Evolutionary conservation across 2,113 vertebrate species (phyloP), one percentile per base, ranked within the genome.

Genomic region (Ptychochromis oligacanthus): DNA sequence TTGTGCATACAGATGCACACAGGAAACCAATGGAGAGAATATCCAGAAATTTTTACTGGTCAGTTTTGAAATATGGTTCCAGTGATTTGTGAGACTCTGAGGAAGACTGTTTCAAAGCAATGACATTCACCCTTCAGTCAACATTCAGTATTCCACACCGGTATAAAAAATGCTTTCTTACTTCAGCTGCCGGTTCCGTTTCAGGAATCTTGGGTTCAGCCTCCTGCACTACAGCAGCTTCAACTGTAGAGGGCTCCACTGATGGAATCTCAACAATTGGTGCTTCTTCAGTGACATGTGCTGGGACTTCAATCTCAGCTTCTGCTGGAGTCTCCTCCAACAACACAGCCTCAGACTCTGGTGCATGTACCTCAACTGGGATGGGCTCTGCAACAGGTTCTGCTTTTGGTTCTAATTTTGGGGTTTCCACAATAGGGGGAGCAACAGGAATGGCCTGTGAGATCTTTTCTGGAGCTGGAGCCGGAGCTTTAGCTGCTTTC

Each of bases 181-280:
- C 92, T 91, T 92, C 86, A 18, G 57, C 34, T 38, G 52, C 74
- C 81, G 87, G 75, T 79, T 92, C 77, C 67, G 76, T 57, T 85
- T 89, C 87, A 20, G 90, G 86, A 86, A 88, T 84, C 81, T 75
- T 22, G 3, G 79, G 10, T 83, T 91, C 64, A n/a, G 58, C 64
- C 28, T 91, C 88, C 7, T 80, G 65, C 14, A 22, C 40, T 7
- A 40, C 12, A 8, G 43, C 78, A 49, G 40, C 62, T 79, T 87
- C 75, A 70, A n/a, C 85, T 49, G 26, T 14, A 56, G 49, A 17
- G 4, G 83, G 54, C 40, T 85, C 79, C 7, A 12, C 81, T n/a
- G 82, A 18, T 20, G 65, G 38, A 15, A 64, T 72, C 18, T 89
- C 82, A 17, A 80, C 5, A 8, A 22, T 60, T 18, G 14, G 76